Base-by-base conservation (phyloP, 1,140 invertebrate species). In the Xylocopa sonorina region DNA sequence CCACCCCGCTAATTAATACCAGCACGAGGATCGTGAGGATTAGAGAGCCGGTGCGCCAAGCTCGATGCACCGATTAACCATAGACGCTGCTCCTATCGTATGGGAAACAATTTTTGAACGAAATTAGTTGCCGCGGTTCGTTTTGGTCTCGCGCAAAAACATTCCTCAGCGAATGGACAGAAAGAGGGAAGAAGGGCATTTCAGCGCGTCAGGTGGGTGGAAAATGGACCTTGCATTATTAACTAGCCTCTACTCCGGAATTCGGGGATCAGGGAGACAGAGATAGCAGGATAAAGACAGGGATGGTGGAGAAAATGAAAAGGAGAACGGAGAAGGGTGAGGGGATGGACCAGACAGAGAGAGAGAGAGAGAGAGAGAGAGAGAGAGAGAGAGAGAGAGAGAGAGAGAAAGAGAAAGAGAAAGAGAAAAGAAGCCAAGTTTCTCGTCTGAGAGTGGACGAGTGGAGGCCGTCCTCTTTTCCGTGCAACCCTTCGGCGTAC, bases 211-310 rank as follows among this genome's bases (percentile, higher is more conserved):
- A 80, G 84, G 80, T 75, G 68, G 84, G 29, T 82, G 83, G 83
- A 85, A 86, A 86, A 86, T 86, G 82, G 84, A 81, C 63, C 69
- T 62, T 86, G 81, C 85, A 86, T 86, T 86, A 86, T 86, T 86
- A 86, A 86, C 29, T n/a, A 55, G 71, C 43, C 73, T 73, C 84
- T 73, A 83, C 85, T 75, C 80, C 80, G 85, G 85, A 86, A 86
- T 86, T 83, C 77, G 81, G 72, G 81, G 73, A 78, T 83, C 68
- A 82, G 67, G 60, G 72, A 71, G 80, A 66, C 41, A 76, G 66
- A 82, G 46, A 77, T 41, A 34, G 48, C 5, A 21, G 50, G 46
- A 48, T n/a, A 77, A 55, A 55, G 62, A 48, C 48, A 53, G 41
- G 50, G 18, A 21, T 6, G 16, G 24, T 38, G 16, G 57, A 38